Evolutionary conservation across 2,113 vertebrate genomes (phyloP).

Genomic region (Garra rufa): DNA sequence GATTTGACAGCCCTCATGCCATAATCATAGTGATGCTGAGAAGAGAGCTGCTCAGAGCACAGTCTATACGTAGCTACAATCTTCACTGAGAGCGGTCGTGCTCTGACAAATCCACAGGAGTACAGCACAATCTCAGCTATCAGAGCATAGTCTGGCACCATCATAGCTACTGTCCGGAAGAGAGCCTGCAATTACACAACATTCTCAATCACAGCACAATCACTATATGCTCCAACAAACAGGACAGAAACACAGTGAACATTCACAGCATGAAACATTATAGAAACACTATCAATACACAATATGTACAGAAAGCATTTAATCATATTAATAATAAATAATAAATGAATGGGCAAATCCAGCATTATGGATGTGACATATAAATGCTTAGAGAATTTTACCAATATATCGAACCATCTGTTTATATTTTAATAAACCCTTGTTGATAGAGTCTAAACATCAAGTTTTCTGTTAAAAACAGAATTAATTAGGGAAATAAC

Average conservation of each 20-base stretch:
- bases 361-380: too few relatives aligned
- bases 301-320: not conserved
- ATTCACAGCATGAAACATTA: not conserved
- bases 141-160: slow-evolving; percentile 94
- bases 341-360: too few relatives aligned
- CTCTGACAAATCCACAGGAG: slow-evolving; percentile 89
- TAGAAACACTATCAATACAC: not conserved
- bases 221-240: not conserved
- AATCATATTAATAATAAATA: not conserved
- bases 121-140: slow-evolving; percentile 93
- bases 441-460: too few relatives aligned
- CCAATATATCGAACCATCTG: too few relatives aligned
- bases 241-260: not conserved
- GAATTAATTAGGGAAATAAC: too few relatives aligned
- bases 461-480: too few relatives aligned
- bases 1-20: slow-evolving; percentile 98
- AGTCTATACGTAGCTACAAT: slow-evolving; percentile 96
- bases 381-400: too few relatives aligned
- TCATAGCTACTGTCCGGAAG: slow-evolving; percentile 92
- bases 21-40: slow-evolving; percentile 97
- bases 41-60: slow-evolving; percentile 96
- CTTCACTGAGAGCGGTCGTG: slow-evolving; percentile 87
- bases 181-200: slow-evolving; percentile 76
- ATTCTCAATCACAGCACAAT: slow-evolving; percentile 1
- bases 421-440: too few relatives aligned